These are phyloP conservation scores for Drosophila repleta DNA, from an alignment of 1,140 invertebrate genomes.

Conservation along the genomic window DNA sequence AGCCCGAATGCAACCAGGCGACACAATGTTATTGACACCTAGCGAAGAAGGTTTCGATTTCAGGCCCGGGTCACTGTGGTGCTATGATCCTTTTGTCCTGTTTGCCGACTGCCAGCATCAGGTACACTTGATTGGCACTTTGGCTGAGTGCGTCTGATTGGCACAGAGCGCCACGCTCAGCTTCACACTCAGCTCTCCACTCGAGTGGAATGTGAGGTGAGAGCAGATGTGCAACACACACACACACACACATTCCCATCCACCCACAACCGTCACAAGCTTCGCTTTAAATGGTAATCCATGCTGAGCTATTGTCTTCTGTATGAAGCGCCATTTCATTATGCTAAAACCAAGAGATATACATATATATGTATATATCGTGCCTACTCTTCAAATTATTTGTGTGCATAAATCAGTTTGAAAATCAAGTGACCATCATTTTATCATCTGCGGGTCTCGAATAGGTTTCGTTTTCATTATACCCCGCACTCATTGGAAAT, in stretches of 20 bases:
- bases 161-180: slow-evolving; percentile 7
- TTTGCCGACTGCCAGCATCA: slow-evolving; percentile 7
- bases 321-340: slow-evolving; percentile 71
- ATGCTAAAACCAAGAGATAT: slow-evolving; percentile 23
- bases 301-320: slow-evolving; percentile 18
- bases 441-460: slow-evolving; percentile 66
- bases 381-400: slow-evolving; percentile 8
- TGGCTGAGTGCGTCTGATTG: slow-evolving; percentile 71
- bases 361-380: background rate
- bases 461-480: slow-evolving; percentile 9
- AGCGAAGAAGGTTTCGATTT: slow-evolving; percentile 67
- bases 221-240: slow-evolving; percentile 3
- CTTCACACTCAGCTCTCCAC: slow-evolving; percentile 27
- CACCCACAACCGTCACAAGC: slow-evolving; percentile 20
- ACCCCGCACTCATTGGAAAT: background rate
- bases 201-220: slow-evolving; percentile 63
- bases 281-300: slow-evolving; percentile 15
- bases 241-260: slow-evolving; percentile 9
- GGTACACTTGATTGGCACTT: slow-evolving; percentile 70
- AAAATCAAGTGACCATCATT: slow-evolving; percentile 68
- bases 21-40: slow-evolving; percentile 78
- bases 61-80: slow-evolving; percentile 29
- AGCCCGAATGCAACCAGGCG: slow-evolving; percentile 25
- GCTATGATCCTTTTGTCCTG: slow-evolving; percentile 7
- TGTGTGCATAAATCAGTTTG: slow-evolving; percentile 61